phyloP scores from a whole-genome alignment of 2,113 vertebrate genomes.

The Silurus asotus region DNA sequence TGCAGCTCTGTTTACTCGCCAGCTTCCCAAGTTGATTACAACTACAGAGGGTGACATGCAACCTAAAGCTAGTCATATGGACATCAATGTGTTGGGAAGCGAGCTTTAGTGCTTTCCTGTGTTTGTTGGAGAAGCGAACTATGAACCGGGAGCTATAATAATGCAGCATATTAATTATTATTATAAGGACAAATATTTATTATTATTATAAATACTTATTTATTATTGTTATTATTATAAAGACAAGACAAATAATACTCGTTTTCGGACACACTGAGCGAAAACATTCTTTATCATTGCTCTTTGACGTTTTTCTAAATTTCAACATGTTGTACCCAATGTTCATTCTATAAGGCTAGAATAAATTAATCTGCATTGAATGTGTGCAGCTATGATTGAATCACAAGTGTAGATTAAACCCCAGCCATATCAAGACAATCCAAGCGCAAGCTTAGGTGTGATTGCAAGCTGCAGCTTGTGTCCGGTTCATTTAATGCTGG shows the following conservation, averaged over 20 bases:
- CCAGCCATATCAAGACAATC: slow-evolving; percentile 59
- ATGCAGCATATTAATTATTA: not conserved
- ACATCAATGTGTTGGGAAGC: slow-evolving; percentile 19
- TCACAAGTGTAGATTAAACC: slow-evolving; percentile 66
- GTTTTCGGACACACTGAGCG: too few species aligned
- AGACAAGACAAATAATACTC: too few species aligned
- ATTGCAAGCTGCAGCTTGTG: slow-evolving; percentile 61
- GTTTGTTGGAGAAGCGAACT: not conserved
- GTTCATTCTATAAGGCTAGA: slow-evolving; percentile 57
- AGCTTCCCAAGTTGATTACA: slow-evolving; percentile 34
- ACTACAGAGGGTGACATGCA: not conserved
- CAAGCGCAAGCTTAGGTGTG: slow-evolving; percentile 56
- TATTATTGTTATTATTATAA: too few species aligned
- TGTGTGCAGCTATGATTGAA: slow-evolving; percentile 61
- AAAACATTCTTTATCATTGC: too few species aligned
- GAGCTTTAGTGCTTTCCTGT: not conserved
- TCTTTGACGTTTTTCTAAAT: not conserved
- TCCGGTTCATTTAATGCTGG: slow-evolving; percentile 53
- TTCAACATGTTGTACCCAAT: slow-evolving; percentile 52
- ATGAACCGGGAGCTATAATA: not conserved
- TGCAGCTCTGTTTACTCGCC: slow-evolving; percentile 28
- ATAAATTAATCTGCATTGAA: slow-evolving; percentile 63
- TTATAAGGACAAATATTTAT: too few species aligned
- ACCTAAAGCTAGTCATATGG: slow-evolving; percentile 21
- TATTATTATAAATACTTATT: too few species aligned